Base-by-base conservation (phyloP, 2,113 vertebrate species). In the Platysternon megacephalum region DNA sequence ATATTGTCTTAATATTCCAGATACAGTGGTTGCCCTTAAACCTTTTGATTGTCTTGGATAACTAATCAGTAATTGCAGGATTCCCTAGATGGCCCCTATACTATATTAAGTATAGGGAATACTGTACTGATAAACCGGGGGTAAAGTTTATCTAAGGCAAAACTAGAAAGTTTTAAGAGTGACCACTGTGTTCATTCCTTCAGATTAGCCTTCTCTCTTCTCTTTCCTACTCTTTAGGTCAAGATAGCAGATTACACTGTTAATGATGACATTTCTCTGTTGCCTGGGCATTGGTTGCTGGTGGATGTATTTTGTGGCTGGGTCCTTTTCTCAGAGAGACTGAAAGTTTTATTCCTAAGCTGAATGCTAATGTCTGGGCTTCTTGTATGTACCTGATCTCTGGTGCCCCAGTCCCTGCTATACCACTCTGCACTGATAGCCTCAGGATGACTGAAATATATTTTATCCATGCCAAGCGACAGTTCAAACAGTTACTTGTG, bases 381-480 rank as follows among this genome's bases (percentile, higher is more conserved):
- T 46, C 22, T 42, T 76, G 5, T 1, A 4, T 44, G 78, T 44
- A 51, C 55, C 42, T 51, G 0, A 93, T 81, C 81, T 78, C 76
- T 68, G 39, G 72, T 68, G 79, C 51, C 29, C 10, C 12, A 39
- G 19, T 26, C 74, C 22, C 21, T 74, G 10, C 21, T 42, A 21
- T 12, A 44, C 35, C 52, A 52, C 29, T 2, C 17, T 80, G 88
- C 68, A 72, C 3, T 4, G 2, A 1, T 39, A 46, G 8, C 79
- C 14, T 16, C 0, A 22, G 53, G 58, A 32, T 6, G 7, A 24
- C 74, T 44, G 48, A 0, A 11, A 1, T 0, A 1, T 0, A 55
- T 81, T 42, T 84, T 32, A 80, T 9, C 13, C 3, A 8, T 86
- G 22, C 29, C 11, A 3, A 39, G 11, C 65, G 16, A 3, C 35